These are phyloP conservation scores for Sweltsa coloradensis DNA, from an alignment of 1,140 invertebrate species.

Conservation along the genomic window DNA sequence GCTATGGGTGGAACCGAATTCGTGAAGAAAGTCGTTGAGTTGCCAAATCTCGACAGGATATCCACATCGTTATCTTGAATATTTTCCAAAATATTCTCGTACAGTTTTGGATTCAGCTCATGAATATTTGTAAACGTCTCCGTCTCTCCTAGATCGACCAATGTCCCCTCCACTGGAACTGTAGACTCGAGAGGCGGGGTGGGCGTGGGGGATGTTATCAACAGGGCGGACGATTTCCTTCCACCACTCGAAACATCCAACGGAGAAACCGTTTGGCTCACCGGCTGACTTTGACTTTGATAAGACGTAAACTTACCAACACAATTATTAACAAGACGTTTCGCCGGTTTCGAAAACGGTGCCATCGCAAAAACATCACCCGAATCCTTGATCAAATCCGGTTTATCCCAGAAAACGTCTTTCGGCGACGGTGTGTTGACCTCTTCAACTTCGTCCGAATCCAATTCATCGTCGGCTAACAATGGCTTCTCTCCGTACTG, in stretches of 20 bases:
- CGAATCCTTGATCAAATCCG: neutral
- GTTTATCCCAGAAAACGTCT: neutral
- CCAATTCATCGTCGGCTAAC: slow-evolving; percentile 64
- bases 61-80: too few relatives aligned
- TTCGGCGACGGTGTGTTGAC: neutral
- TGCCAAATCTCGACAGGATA: slow-evolving; percentile 15
- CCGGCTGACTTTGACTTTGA: slow-evolving; percentile 19
- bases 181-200: slow-evolving; percentile 8
- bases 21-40: slow-evolving; percentile 18
- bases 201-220: slow-evolving; percentile 12
- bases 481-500: slow-evolving; percentile 67
- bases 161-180: slow-evolving; percentile 1
- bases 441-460: slow-evolving; percentile 41
- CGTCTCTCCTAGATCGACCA: slow-evolving; percentile 5
- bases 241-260: slow-evolving; percentile 14
- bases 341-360: slow-evolving; percentile 45
- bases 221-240: slow-evolving; percentile 12
- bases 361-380: slow-evolving; percentile 60
- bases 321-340: slow-evolving; percentile 5
- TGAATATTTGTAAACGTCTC: too few relatives aligned
- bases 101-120: too few relatives aligned
- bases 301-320: slow-evolving; percentile 6
- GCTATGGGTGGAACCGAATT: slow-evolving; percentile 19
- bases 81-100: too few relatives aligned
- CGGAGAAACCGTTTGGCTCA: slow-evolving; percentile 20